These are phyloP conservation scores for Barnardius zonarius DNA, from an alignment of 2,113 vertebrate genomes.

Conservation along the genomic window DNA sequence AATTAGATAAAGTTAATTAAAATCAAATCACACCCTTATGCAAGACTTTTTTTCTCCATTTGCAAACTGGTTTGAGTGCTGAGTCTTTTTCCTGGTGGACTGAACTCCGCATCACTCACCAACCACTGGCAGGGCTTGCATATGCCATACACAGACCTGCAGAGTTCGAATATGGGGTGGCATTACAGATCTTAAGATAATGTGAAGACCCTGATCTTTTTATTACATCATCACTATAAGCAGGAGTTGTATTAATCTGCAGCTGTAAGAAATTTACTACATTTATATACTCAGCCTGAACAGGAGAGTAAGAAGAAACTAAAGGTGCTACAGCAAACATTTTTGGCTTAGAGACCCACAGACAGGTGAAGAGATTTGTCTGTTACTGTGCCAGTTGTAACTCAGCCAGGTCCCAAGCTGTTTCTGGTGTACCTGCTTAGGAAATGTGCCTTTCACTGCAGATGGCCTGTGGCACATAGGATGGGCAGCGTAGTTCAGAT, in stretches of 20 bases:
- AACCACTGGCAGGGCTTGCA: no score
- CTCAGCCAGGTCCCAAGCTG: not conserved
- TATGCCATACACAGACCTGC: not conserved
- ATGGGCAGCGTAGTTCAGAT: no score
- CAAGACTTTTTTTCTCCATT: conserved; percentile 20
- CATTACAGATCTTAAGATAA: not conserved
- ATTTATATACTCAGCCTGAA: not conserved
- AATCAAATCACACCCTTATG: not conserved
- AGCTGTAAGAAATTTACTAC: not conserved
- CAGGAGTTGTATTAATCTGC: not conserved
- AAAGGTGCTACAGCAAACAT: not conserved
- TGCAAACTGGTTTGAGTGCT: not conserved
- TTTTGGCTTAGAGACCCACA: not conserved
- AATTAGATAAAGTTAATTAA: conserved; percentile 52
- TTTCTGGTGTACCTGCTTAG: not conserved
- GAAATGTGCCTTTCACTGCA: not conserved
- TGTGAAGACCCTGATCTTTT: not conserved
- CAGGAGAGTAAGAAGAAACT: not conserved
- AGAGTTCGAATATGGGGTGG: no score
- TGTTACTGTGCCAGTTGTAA: not conserved
- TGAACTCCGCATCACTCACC: not conserved
- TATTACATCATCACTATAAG: not conserved
- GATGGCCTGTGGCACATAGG: no score
- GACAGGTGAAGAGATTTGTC: not conserved
- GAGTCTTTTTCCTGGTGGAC: not conserved